Conservation (phyloP, 2,113 vertebrate species). For the Peromyscus leucopus region DNA sequence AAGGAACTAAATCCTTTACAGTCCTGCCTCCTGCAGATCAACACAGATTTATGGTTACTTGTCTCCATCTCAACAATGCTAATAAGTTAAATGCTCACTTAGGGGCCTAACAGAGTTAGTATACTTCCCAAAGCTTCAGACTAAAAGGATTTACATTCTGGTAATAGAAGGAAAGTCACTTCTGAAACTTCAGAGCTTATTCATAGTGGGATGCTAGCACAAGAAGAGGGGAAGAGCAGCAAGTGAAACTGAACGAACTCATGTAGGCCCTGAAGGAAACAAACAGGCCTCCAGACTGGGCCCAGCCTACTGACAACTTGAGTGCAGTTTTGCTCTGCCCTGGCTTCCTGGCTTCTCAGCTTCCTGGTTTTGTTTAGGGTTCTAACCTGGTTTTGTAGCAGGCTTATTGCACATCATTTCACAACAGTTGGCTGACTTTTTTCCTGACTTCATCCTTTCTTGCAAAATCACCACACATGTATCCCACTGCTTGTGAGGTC, state of each 20-base stretch:
- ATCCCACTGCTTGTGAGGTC: background rate
- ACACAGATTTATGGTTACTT: slow-evolving; percentile 1
- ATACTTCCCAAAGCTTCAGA: slow-evolving; percentile 2
- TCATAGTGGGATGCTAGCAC: background rate
- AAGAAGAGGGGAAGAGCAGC: background rate
- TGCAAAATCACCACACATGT: background rate
- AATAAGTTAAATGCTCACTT: slow-evolving; percentile 59
- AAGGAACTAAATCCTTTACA: background rate
- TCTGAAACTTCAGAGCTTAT: slow-evolving; percentile 39
- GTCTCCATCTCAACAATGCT: background rate
- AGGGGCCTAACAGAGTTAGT: background rate
- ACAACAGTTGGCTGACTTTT: background rate
- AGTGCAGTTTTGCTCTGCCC: background rate
- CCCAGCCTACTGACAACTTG: background rate
- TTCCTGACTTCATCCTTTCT: background rate
- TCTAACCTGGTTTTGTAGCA: background rate
- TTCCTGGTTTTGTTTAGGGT: background rate
- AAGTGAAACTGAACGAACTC: background rate
- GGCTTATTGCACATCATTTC: slow-evolving; percentile 23
- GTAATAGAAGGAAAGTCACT: slow-evolving; percentile 19
- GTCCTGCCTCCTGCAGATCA: background rate
- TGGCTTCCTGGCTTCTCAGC: background rate
- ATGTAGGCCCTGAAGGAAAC: background rate
- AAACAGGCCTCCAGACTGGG: background rate
- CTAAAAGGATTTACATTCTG: slow-evolving; percentile 6